Evolutionary conservation across 2,888 invertebrate species (phyloP), one percentile per base, ranked within the genome.

Genomic region (Troides oblongomaculatus): DNA sequence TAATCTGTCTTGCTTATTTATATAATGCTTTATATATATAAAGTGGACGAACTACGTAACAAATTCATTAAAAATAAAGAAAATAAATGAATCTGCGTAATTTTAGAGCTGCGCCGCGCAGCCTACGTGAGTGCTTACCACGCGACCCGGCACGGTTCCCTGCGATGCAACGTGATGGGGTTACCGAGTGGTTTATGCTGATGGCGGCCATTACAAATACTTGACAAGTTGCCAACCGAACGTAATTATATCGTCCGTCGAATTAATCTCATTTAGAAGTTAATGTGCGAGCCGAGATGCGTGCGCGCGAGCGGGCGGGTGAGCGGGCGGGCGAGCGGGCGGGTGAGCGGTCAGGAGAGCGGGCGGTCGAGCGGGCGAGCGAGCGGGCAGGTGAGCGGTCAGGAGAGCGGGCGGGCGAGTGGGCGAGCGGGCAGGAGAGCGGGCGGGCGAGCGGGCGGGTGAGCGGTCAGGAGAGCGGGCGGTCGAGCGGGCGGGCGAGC

Each of bases 211-310:
- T 70, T 70, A 66, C 70, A 56, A 66, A 70, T 75, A 74, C 74
- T 73, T 79, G 79, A 81, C 79, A 77, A 79, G 77, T 80, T 79
- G 80, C 81, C 75, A 81, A 82, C 80, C 79, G 82, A 75, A 79
- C 80, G 79, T 84, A 83, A 83, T 82, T 83, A 79, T 84, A 80
- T 84, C 82, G 78, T 71, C 74, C 74, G 72, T 75, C 72, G 73
- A 79, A 84, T 87, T 83, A 83, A 84, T 87, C 80, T 81, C 74
- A 73, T 76, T 80, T 79, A 80, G 78, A 79, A 81, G 78, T 76
- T 76, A 80, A 82, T 81, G 78, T 81, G 78, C 77, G 69, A 67
- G 66, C 65, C 56, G 71, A 66, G 69, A 69, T 70, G 74, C 74
- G 76, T 77, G 74, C 72, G 76, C 75, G 73, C 76, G 72, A 59